These are phyloP conservation scores for Antheraea yamamai DNA, from an alignment of 2,888 invertebrate genomes.

Conservation along the genomic window DNA sequence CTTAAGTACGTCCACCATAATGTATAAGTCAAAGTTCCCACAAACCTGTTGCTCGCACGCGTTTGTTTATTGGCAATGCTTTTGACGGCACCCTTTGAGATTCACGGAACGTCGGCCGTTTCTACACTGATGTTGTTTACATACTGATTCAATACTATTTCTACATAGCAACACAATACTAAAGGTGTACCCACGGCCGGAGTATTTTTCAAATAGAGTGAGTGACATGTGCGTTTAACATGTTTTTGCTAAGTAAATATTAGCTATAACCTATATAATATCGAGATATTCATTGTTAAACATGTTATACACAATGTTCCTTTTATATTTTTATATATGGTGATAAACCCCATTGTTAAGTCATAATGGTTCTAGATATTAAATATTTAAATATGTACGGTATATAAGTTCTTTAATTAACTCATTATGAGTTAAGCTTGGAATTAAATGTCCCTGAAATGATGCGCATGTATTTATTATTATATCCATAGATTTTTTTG, in stretches of 20 bases:
- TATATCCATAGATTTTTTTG: too few species aligned
- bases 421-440: too few species aligned
- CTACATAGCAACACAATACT: constrained; percentile 12
- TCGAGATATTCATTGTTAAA: background rate
- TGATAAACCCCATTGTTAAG: too few species aligned
- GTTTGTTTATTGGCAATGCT: constrained; percentile 49
- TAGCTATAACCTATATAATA: background rate
- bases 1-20: constrained; percentile 3
- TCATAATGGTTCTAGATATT: too few species aligned
- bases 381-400: too few species aligned
- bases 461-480: too few species aligned
- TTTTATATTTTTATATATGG: too few species aligned
- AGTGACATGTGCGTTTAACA: constrained; percentile 5
- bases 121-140: constrained; percentile 21
- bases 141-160: constrained; percentile 18
- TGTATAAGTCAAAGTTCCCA: constrained; percentile 20
- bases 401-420: too few species aligned
- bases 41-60: constrained; percentile 19
- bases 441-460: too few species aligned
- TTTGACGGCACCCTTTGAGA: constrained; percentile 43
- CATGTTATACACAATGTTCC: background rate
- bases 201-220: constrained; percentile 2
- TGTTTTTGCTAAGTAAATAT: constrained; percentile 2
- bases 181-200: background rate
- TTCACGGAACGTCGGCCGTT: constrained; percentile 15